phyloP scores from a whole-genome alignment of 1,140 invertebrate genomes.

The Leucophenga varia region DNA sequence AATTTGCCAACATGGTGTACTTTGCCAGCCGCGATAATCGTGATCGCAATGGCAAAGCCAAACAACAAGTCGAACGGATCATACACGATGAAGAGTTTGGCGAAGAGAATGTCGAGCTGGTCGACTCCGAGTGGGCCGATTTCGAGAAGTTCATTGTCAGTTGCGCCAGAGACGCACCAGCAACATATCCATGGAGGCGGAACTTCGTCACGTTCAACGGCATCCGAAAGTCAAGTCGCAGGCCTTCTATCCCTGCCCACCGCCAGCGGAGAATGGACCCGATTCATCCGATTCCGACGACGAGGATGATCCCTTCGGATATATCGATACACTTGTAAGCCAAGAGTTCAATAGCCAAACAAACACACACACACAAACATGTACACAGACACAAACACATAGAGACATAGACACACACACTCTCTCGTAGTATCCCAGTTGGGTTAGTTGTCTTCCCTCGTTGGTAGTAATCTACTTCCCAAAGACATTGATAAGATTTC shows the following conservation, averaged over 20 bases:
- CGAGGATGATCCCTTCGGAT: constrained; percentile 61
- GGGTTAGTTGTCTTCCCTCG: too few relatives aligned
- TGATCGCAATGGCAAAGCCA: constrained; percentile 25
- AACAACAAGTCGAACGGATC: constrained; percentile 38
- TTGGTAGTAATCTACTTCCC: too few relatives aligned
- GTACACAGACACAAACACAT: too few relatives aligned
- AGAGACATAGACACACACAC: too few relatives aligned
- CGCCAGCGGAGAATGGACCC: constrained; percentile 60
- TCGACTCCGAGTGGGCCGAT: constrained; percentile 56
- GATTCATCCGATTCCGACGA: constrained; percentile 56
- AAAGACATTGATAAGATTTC: too few relatives aligned
- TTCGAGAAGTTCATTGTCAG: constrained; percentile 57
- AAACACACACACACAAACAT: too few relatives aligned
- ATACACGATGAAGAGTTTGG: constrained; percentile 56
- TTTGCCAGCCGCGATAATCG: constrained; percentile 29
- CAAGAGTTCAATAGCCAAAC: too few relatives aligned
- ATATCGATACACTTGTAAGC: constrained; percentile 64
- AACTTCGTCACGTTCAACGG: constrained; percentile 58
- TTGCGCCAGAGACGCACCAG: constrained; percentile 59
- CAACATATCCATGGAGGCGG: constrained; percentile 61
- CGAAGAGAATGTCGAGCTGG: constrained; percentile 54
- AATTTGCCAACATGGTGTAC: constrained; percentile 46
- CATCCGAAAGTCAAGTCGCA: constrained; percentile 58
- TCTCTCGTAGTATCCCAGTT: too few relatives aligned
- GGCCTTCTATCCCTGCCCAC: constrained; percentile 69